Base-by-base conservation (phyloP, 2,888 invertebrate genomes). In the Sesamia inferens region DNA sequence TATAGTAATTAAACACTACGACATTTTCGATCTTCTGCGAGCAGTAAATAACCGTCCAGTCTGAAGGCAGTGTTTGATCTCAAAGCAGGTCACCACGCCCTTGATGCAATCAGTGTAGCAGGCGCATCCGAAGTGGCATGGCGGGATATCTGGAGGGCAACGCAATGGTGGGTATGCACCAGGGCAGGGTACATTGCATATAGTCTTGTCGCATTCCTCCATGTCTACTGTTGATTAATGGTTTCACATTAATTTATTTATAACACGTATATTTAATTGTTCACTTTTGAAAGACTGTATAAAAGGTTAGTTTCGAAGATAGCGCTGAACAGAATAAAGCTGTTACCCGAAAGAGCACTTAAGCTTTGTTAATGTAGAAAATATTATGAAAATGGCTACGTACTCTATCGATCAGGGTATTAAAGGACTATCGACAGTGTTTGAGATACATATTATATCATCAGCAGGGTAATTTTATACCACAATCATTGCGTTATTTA, bases 51-150 rank as follows among this genome's bases (percentile, higher is more conserved):
- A 73, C 39, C 86, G 76, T 63, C 78, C 69, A 3, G 63, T 48
- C 39, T 78, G 74, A 1, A 70, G 5, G 71, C 93, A 93, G 76
- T 86, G 75, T 16, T 85, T 86, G 14, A 85, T 88, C 78, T 87
- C 79, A 69, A 90, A 93, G 76, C 93, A 93, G 11, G 77, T 74
- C 13, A 87, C 42, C 5, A 63, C 39, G 0, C 55, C 62, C 0
- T 24, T 61, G 0, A 81, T 68, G 71, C 92, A 93, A 74, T 88
- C 85, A 0, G 71, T 69, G 79, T 87, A 80, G 79, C 93, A 93
- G 3, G 87, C 88, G 65, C 93, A 93, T 0, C 88, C 89, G 0
- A 87, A 81, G 5, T 76, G 71, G 72, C 92, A 92, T 1, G 67
- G 57, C 0, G 90, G 89, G 7, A 88, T 54, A 13, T 78, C 76